Percentiles rank a stretch among this genome's conserved stretches.
Evolutionary conservation across 1,140 invertebrate genomes (phyloP).

Genomic region (Gonioctena quinquepunctata): DNA sequence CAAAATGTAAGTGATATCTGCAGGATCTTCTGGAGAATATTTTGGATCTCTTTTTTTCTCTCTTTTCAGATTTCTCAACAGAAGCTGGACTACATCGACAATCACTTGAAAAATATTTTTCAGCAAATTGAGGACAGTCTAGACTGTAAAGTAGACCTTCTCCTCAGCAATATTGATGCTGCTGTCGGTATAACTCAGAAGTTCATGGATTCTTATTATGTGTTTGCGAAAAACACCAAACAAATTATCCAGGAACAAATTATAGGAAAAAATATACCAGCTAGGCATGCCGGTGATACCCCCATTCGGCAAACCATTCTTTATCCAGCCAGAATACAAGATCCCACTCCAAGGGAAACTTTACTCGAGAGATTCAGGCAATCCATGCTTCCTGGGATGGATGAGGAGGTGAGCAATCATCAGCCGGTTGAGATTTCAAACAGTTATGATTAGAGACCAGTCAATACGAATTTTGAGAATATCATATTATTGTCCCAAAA

Average conservation of each 20-base stretch:
- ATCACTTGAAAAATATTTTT: not conserved
- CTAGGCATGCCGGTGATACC: slow-evolving; percentile 1
- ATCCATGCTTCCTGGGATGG: not conserved
- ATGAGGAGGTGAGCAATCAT: too few relatives aligned
- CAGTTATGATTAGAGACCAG: too few relatives aligned
- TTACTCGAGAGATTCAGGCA: slow-evolving; percentile 5
- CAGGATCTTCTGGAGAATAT: not conserved
- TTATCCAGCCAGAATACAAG: not conserved
- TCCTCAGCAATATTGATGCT: not conserved
- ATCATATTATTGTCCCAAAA: too few relatives aligned
- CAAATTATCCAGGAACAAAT: not conserved
- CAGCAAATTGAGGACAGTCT: not conserved
- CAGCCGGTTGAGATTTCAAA: too few relatives aligned
- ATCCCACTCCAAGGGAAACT: not conserved
- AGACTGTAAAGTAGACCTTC: not conserved
- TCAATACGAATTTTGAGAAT: too few relatives aligned
- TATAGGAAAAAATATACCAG: not conserved
- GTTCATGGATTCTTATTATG: not conserved
- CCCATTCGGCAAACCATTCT: not conserved
- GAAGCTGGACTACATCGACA: not conserved
- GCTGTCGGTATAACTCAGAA: not conserved
- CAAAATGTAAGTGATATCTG: not conserved
- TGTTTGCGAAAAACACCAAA: not conserved
- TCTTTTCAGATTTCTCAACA: not conserved
- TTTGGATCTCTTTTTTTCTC: not conserved